These are phyloP conservation scores for Grammomys dolichurus DNA, from an alignment of 2,113 vertebrate species.

Conservation along the genomic window DNA sequence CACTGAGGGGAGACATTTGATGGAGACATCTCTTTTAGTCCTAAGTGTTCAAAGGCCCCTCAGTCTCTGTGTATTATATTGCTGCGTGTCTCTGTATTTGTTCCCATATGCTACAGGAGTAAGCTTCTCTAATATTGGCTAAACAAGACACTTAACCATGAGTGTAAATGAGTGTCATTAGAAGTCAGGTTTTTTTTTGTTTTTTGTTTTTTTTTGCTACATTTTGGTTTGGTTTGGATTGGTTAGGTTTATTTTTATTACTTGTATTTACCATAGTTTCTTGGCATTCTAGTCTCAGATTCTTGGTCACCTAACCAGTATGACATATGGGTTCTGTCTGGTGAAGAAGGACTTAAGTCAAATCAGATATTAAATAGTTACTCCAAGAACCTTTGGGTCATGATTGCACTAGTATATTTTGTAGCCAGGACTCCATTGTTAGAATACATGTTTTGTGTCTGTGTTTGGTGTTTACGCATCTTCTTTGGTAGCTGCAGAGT, in stretches of 20 bases:
- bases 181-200: not conserved
- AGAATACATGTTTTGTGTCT: no score
- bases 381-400: not conserved
- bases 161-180: not conserved
- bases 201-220: not conserved
- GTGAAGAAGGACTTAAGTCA: not conserved
- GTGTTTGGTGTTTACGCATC: no score
- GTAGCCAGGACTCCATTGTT: no score
- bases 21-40: not conserved
- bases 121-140: not conserved
- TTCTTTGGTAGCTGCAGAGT: no score
- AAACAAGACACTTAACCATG: not conserved
- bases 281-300: not conserved
- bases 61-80: not conserved
- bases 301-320: not conserved
- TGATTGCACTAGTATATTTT: no score
- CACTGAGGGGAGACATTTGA: not conserved
- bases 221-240: not conserved
- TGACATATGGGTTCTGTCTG: not conserved
- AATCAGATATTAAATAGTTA: not conserved
- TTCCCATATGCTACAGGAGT: not conserved
- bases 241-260: not conserved
- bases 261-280: not conserved
- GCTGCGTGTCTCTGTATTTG: not conserved
- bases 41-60: not conserved